Evolutionary conservation across 2,888 invertebrate species (phyloP), one percentile per base, ranked within the genome.

Genomic region (Idaea aversata): DNA sequence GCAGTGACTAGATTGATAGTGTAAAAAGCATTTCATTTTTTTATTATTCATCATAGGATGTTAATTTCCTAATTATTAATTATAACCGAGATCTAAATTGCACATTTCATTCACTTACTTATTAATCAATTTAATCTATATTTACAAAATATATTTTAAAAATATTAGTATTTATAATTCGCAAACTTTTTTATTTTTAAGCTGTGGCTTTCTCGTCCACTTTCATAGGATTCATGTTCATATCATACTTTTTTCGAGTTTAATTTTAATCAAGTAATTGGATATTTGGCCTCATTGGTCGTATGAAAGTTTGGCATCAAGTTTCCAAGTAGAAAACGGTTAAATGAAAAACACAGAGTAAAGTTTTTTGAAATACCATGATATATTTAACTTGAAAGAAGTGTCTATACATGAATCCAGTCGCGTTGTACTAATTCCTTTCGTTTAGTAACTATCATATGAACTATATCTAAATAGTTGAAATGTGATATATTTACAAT

Each of bases 121-220:
- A 61, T 7, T 36, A 65, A 57, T 59, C 77, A 71, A 77, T 77
- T 81, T 81, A 76, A 73, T 72, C 87, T 91, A 91, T 91, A 91
- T 92, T 86, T 91, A 92, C 92, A 92, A 87, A 88, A 90, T 90
- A 87, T 87, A 77, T 83, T 90, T 92, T 90, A 85, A 88, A 89
- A 89, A 90, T 90, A 91, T 88, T 86, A 47, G 13, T 47, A 88
- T 88, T 88, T 86, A 86, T 88, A 86, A 82, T 83, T 84, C 82
- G 86, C 87, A 84, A 87, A 78, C 75, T 77, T 85, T 82, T 81
- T 79, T 77, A 77, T 72, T 80, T 67, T 75, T 75, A 85, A 86
- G 85, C 85, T 70, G 76, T 79, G 83, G 82, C 76, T 73, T 58
- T 64, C 64, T 71, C 73, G 66, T 66, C 74, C 81, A 80, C 77